These are phyloP conservation scores for Norana najaformis DNA, from an alignment of 2,888 invertebrate species.

Conservation along the genomic window DNA sequence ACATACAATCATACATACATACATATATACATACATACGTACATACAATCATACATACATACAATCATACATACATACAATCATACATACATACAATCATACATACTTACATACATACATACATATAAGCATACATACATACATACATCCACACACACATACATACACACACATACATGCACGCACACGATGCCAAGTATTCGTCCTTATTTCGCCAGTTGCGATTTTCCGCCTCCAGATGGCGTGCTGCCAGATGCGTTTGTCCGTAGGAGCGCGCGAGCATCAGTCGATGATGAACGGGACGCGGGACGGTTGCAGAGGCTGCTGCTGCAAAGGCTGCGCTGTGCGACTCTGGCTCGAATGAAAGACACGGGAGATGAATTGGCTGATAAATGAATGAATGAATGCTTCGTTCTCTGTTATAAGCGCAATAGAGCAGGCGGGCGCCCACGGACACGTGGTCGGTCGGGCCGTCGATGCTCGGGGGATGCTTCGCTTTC, in stretches of 20 bases:
- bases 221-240: neutral
- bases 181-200: neutral
- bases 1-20: no score
- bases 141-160: no score
- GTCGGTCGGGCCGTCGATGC: neutral
- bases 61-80: no score
- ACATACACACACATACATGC: no score
- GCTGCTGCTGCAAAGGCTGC: neutral
- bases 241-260: neutral
- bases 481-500: neutral
- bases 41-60: no score
- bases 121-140: no score
- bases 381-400: conserved; percentile 7
- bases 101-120: no score
- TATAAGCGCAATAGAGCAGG: neutral
- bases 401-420: no score
- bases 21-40: no score
- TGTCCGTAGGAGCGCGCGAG: neutral
- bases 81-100: no score
- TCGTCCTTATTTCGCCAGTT: neutral
- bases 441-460: neutral
- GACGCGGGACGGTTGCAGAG: neutral
- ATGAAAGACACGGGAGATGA: neutral
- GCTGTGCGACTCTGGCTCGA: neutral
- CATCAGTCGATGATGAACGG: neutral